phyloP scores from a whole-genome alignment of 1,140 invertebrate genomes.

The Cydia strobilella region DNA sequence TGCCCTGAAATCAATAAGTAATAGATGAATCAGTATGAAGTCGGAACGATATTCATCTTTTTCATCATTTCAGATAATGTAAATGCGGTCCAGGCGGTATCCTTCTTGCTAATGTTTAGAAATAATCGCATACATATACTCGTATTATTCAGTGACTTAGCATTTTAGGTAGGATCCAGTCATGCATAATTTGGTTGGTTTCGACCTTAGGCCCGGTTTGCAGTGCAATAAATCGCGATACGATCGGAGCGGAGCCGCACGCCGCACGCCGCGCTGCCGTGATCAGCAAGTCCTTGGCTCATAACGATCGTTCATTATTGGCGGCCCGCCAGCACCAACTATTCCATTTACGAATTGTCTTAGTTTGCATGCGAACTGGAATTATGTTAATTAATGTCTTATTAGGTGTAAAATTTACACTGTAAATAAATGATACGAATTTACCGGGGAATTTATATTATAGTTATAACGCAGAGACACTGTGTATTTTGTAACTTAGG shows the following conservation, averaged over 20 bases:
- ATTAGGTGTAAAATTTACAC: too few species aligned
- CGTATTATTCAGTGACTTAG: background rate
- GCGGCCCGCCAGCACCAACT: slow-evolving; percentile 46
- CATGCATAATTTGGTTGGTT: slow-evolving; percentile 29
- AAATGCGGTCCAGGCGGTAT: background rate
- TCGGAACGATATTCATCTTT: too few species aligned
- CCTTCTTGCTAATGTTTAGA: background rate
- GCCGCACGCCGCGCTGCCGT: slow-evolving; percentile 31
- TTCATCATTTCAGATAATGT: too few species aligned
- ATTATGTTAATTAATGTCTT: slow-evolving; percentile 22
- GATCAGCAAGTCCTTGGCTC: slow-evolving; percentile 41
- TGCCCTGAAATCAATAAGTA: background rate
- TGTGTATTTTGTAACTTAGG: too few species aligned
- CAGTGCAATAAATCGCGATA: slow-evolving; percentile 45
- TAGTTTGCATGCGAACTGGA: slow-evolving; percentile 10
- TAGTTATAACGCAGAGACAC: background rate
- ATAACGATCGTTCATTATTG: slow-evolving; percentile 48
- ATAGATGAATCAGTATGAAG: too few species aligned
- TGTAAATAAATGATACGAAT: background rate
- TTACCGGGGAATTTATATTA: background rate
- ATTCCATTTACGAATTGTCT: slow-evolving; percentile 15
- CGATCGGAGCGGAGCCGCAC: slow-evolving; percentile 27
- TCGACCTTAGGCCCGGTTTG: slow-evolving; percentile 35
- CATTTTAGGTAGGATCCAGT: background rate
- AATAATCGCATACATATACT: background rate